phyloP scores from a whole-genome alignment of 35 echinoderm and acorn worm genomes.

The Amphiura filiformis region DNA sequence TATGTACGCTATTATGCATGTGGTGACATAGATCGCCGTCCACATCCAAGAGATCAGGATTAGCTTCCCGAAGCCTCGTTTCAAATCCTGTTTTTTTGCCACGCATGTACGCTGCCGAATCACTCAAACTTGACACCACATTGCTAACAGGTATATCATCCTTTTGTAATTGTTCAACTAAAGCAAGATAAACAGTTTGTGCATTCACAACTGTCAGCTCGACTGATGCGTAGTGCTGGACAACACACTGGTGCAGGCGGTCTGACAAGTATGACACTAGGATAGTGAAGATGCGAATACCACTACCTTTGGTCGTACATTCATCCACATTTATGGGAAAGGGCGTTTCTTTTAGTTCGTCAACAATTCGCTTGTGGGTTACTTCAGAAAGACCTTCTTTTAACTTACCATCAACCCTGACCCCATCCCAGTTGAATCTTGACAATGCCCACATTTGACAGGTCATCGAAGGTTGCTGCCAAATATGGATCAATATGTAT shows the following conservation, averaged over 20 bases:
- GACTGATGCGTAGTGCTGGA: slow-evolving; percentile 29
- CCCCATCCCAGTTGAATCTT: too few species aligned
- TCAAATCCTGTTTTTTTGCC: slow-evolving; percentile 47
- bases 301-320: slow-evolving; percentile 49
- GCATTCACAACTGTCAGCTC: slow-evolving; percentile 17
- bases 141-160: slow-evolving; percentile 31
- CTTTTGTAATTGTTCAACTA: slow-evolving; percentile 9
- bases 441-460: too few species aligned
- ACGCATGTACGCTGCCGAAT: slow-evolving; percentile 42
- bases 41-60: slow-evolving; percentile 47
- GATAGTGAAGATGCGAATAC: slow-evolving; percentile 10
- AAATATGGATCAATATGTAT: too few species aligned
- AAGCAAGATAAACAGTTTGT: slow-evolving; percentile 17
- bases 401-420: too few species aligned
- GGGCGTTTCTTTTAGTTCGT: too few species aligned
- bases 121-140: slow-evolving; percentile 22
- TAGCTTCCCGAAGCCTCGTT: slow-evolving; percentile 16
- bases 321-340: too few species aligned
- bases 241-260: slow-evolving; percentile 25
- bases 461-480: too few species aligned
- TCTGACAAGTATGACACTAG: too few species aligned
- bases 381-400: slow-evolving; percentile 43
- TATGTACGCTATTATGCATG: not conserved
- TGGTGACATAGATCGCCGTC: slow-evolving; percentile 58
- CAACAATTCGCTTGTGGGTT: slow-evolving; percentile 40